Evolutionary conservation across 1,140 invertebrate species (phyloP).

Genomic region (Saxidomus purpurata): DNA sequence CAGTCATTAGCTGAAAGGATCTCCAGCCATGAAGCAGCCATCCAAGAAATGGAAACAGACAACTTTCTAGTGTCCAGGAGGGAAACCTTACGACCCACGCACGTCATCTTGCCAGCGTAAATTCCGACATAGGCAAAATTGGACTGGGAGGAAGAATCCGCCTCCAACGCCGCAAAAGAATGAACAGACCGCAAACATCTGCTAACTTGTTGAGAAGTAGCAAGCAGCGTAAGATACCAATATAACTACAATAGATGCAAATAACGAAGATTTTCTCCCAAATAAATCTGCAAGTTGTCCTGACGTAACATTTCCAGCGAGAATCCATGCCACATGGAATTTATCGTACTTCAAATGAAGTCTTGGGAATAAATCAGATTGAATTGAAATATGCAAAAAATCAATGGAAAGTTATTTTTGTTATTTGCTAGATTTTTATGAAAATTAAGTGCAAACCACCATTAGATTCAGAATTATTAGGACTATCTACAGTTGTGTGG

Average conservation of each 20-base stretch:
- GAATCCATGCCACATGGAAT: slow-evolving; percentile 68
- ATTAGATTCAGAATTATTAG: not conserved
- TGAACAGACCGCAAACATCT: slow-evolving; percentile 56
- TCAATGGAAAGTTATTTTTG: not conserved
- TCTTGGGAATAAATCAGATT: slow-evolving; percentile 63
- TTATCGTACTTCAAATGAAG: slow-evolving; percentile 67
- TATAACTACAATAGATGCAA: slow-evolving; percentile 26
- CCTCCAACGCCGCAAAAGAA: slow-evolving; percentile 67
- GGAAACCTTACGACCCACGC: slow-evolving; percentile 25
- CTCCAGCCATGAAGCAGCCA: slow-evolving; percentile 35
- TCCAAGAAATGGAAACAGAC: not conserved
- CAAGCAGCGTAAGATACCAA: slow-evolving; percentile 2
- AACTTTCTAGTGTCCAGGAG: no score
- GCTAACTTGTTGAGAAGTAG: slow-evolving; percentile 59
- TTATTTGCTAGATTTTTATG: not conserved
- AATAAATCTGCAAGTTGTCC: slow-evolving; percentile 60
- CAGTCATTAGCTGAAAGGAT: slow-evolving; percentile 7
- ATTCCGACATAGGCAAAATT: slow-evolving; percentile 9
- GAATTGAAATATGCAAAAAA: slow-evolving; percentile 59
- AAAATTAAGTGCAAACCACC: not conserved
- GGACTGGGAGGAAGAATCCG: not conserved
- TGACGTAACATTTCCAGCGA: slow-evolving; percentile 54
- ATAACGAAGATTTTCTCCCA: slow-evolving; percentile 62
- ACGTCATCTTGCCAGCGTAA: slow-evolving; percentile 24
- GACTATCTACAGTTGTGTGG: not conserved